These are phyloP conservation scores for Chaenocephalus aceratus DNA, from an alignment of 2,113 vertebrate species.

Conservation along the genomic window DNA sequence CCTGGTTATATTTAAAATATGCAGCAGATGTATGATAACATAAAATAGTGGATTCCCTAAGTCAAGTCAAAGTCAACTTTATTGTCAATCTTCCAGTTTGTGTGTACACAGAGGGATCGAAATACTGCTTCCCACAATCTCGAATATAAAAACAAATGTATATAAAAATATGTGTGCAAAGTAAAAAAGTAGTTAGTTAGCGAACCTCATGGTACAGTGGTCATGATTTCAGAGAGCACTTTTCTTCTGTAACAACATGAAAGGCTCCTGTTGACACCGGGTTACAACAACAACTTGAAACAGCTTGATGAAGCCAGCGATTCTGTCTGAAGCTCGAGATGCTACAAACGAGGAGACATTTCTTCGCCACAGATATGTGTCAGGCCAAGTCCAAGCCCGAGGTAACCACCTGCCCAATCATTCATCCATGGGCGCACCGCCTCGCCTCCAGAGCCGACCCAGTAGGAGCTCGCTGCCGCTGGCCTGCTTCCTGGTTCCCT, in stretches of 20 bases:
- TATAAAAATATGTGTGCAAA: too few species aligned
- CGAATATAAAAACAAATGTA: too few species aligned
- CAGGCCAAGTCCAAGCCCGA: slow-evolving; percentile 47
- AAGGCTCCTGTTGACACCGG: background rate
- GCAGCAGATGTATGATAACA: too few species aligned
- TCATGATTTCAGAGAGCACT: background rate
- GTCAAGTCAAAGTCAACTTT: too few species aligned
- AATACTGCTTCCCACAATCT: too few species aligned
- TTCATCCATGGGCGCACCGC: slow-evolving; percentile 42
- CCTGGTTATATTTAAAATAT: too few species aligned
- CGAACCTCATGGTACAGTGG: background rate
- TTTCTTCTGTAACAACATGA: background rate
- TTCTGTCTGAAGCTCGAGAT: slow-evolving; percentile 7
- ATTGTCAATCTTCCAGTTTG: too few species aligned
- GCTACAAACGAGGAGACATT: slow-evolving; percentile 3
- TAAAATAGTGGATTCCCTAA: background rate
- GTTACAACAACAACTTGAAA: background rate
- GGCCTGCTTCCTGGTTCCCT: slow-evolving; percentile 65
- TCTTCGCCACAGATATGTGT: slow-evolving; percentile 43
- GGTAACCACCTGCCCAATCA: slow-evolving; percentile 63
- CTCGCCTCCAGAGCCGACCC: slow-evolving; percentile 47
- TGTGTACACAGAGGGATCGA: too few species aligned
- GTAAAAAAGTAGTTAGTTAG: background rate
- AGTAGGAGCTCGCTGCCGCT: slow-evolving; percentile 39
- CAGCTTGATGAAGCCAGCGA: background rate